A percentile compares a stretch with the other conserved stretches of the same genome.
phyloP scores from a whole-genome alignment of 2,888 invertebrate species.

The Toxonevra muliebris region DNA sequence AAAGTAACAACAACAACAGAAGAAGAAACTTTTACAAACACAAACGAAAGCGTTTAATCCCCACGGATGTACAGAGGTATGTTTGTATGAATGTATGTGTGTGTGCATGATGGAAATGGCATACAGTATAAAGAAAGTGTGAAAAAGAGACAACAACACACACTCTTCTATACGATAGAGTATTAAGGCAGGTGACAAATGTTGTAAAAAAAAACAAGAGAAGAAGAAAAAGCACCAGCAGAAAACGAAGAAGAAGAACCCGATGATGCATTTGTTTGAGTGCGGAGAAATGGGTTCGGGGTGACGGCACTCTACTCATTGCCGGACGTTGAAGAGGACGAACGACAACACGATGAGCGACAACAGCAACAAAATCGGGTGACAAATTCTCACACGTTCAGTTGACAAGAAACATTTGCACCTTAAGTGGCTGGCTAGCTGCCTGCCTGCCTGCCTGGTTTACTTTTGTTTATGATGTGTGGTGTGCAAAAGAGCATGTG shows the following conservation, averaged over 20 bases:
- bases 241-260: background rate
- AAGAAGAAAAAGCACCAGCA: slow-evolving; percentile 25
- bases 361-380: slow-evolving; percentile 30
- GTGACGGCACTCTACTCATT: slow-evolving; percentile 17
- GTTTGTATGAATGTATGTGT: background rate
- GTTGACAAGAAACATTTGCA: slow-evolving; percentile 39
- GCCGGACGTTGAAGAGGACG: slow-evolving; percentile 5
- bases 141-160: background rate
- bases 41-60: background rate
- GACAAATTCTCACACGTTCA: slow-evolving; percentile 45
- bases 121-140: background rate
- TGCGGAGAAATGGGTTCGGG: slow-evolving; percentile 4
- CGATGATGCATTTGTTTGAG: background rate
- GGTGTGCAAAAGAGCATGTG: background rate
- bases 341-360: slow-evolving; percentile 1
- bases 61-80: background rate
- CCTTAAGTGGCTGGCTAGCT: slow-evolving; percentile 15
- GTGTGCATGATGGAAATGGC: background rate
- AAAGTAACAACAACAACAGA: slow-evolving; percentile 17
- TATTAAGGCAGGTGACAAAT: background rate
- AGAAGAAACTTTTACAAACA: background rate
- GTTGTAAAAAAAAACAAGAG: slow-evolving; percentile 5
- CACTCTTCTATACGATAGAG: background rate
- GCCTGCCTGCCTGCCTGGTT: no score
- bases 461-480: no score